phyloP scores from a whole-genome alignment of 2,888 invertebrate species.

The Acrobeloides nanus region DNA sequence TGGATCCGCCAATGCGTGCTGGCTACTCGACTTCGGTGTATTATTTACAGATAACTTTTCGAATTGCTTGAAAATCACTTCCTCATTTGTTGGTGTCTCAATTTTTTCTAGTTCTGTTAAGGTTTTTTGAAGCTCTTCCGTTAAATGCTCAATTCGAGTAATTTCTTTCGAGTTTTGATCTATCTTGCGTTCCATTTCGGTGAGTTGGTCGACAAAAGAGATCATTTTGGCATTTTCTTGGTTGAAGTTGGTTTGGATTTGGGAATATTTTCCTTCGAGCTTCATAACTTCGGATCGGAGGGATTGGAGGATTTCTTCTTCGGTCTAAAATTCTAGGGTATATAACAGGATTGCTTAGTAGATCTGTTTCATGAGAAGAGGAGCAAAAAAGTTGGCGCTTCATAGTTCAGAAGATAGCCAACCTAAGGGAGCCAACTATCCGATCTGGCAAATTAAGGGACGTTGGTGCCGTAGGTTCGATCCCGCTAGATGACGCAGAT shows the following conservation, averaged over 20 bases:
- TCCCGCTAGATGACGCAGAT: too few species aligned
- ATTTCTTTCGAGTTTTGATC: slow-evolving; percentile 19
- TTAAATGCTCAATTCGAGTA: slow-evolving; percentile 11
- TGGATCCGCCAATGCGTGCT: slow-evolving; percentile 11
- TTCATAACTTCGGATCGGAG: slow-evolving; percentile 18
- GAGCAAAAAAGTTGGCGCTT: background rate
- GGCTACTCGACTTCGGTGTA: too few species aligned
- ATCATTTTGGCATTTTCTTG: slow-evolving; percentile 22
- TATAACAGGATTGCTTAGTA: slow-evolving; percentile 1
- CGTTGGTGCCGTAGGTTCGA: too few species aligned
- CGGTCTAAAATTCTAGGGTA: slow-evolving; percentile 13
- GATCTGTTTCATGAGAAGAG: too few species aligned
- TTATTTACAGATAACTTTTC: slow-evolving; percentile 2
- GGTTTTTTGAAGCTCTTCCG: slow-evolving; percentile 11
- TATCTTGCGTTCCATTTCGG: slow-evolving; percentile 22
- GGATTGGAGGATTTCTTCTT: slow-evolving; percentile 16
- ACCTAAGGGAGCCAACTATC: too few species aligned
- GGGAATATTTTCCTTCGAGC: slow-evolving; percentile 9
- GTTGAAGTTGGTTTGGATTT: slow-evolving; percentile 3
- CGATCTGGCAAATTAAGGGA: too few species aligned
- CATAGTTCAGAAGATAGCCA: slow-evolving; percentile 5
- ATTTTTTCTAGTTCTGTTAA: slow-evolving; percentile 11
- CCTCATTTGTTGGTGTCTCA: slow-evolving; percentile 9
- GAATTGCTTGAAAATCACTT: slow-evolving; percentile 9
- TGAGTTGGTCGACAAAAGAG: slow-evolving; percentile 24